A percentile compares a stretch with the other conserved stretches of the same genome.
Conservation (phyloP, 2,113 vertebrate genomes). For the Marmota monax region DNA sequence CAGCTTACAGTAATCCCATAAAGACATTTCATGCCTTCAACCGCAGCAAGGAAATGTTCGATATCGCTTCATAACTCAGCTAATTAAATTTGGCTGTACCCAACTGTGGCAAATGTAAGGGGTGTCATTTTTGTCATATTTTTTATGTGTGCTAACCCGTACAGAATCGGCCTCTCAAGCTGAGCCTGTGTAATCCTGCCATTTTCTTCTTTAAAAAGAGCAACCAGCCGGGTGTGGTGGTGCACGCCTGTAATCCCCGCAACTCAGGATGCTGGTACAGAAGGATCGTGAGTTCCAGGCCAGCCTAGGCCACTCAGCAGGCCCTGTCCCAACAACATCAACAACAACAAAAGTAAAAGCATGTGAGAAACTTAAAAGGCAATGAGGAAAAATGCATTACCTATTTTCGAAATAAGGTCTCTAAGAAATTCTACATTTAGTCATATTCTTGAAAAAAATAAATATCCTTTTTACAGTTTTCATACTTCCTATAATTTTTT, state of each 20-base stretch:
- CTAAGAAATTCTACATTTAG: constrained; percentile 38
- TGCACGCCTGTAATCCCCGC: too few species aligned
- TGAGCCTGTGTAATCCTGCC: neutral
- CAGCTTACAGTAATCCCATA: constrained; percentile 61
- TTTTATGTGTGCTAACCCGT: constrained; percentile 29
- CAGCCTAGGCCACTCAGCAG: too few species aligned
- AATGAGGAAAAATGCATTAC: constrained; percentile 53
- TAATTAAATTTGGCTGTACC: constrained; percentile 54
- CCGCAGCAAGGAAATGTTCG: constrained; percentile 6
- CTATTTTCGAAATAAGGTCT: constrained; percentile 44
- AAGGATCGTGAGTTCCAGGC: too few species aligned
- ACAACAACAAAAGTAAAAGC: neutral
- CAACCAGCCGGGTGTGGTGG: too few species aligned
- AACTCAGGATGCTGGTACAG: too few species aligned
- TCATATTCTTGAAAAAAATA: neutral
- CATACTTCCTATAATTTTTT: neutral
- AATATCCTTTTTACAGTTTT: neutral
- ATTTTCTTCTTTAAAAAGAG: constrained; percentile 43
- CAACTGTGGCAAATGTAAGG: constrained; percentile 41
- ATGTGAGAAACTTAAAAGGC: constrained; percentile 36
- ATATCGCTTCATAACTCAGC: constrained; percentile 41
- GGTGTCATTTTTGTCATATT: neutral
- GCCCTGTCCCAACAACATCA: neutral
- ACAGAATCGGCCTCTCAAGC: constrained; percentile 33
- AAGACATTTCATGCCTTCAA: constrained; percentile 59